Percentiles rank a stretch among this genome's conserved stretches.
Conservation (phyloP, 2,888 invertebrate genomes). For the Leptinotarsa peninsularis region DNA sequence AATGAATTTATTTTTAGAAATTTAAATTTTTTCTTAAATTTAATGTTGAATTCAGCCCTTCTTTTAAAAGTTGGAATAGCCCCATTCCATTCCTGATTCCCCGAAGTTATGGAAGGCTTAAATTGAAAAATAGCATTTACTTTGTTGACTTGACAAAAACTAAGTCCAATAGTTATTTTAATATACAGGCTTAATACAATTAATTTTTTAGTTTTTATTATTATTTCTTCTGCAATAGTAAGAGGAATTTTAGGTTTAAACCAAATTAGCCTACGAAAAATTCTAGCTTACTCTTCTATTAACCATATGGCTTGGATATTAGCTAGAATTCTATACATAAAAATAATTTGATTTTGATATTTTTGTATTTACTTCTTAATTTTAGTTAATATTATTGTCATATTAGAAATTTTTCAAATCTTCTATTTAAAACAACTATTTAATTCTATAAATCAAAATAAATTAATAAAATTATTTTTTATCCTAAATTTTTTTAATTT, state of each 20-base stretch:
- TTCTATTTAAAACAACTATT: constrained; percentile 70
- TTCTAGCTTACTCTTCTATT: constrained; percentile 74
- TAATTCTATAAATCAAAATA: constrained; percentile 63
- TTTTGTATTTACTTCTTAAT: constrained; percentile 65
- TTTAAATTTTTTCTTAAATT: not conserved
- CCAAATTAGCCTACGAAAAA: constrained; percentile 66
- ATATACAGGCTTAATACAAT: constrained; percentile 58
- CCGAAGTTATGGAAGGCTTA: constrained; percentile 72
- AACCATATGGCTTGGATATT: constrained; percentile 72
- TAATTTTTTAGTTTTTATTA: constrained; percentile 64
- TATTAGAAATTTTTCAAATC: constrained; percentile 68
- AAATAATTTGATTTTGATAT: constrained; percentile 58
- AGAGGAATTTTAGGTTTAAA: constrained; percentile 69
- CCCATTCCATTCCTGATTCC: constrained; percentile 74
- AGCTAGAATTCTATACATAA: constrained; percentile 43
- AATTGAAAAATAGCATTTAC: constrained; percentile 70
- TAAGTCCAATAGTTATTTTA: constrained; percentile 70
- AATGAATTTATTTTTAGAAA: constrained; percentile 52
- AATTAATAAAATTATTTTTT: constrained; percentile 68
- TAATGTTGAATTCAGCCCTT: constrained; percentile 59
- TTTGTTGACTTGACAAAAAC: constrained; percentile 75
- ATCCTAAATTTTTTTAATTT: constrained; percentile 70
- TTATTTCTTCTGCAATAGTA: constrained; percentile 67
- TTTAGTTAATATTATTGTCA: constrained; percentile 65
- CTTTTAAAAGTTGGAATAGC: constrained; percentile 71